Conservation (phyloP, 2,113 vertebrate genomes). For the Nettapus auritus region DNA sequence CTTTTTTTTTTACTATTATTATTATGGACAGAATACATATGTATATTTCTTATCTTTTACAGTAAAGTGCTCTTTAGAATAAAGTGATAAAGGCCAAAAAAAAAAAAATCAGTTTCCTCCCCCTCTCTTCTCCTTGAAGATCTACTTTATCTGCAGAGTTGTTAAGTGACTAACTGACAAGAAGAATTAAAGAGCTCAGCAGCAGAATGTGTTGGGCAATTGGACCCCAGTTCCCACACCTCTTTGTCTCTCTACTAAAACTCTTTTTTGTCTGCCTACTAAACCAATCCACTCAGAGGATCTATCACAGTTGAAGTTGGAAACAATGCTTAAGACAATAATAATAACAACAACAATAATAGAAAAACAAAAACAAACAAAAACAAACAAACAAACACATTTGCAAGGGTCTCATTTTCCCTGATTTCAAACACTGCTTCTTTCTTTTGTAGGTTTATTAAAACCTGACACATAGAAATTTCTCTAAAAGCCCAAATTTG, state of each 20-base stretch:
- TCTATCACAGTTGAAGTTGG: background rate
- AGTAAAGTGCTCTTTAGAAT: conserved; percentile 49
- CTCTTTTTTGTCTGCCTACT: background rate
- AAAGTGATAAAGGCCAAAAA: conserved; percentile 47
- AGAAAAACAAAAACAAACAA: background rate
- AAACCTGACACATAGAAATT: background rate
- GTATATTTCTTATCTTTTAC: background rate
- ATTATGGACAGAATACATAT: background rate
- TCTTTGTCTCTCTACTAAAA: background rate
- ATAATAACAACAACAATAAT: background rate
- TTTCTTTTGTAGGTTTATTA: background rate
- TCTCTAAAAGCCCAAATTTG: background rate
- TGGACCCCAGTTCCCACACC: background rate
- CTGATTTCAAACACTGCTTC: background rate
- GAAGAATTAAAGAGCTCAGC: conserved; percentile 63
- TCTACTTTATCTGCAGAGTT: conserved; percentile 58
- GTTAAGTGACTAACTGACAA: conserved; percentile 68
- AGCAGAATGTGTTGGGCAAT: conserved; percentile 34
- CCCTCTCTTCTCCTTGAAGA: background rate
- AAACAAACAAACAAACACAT: background rate
- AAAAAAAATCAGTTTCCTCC: conserved; percentile 12
- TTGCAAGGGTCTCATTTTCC: background rate
- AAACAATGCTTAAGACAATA: background rate
- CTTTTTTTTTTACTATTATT: background rate
- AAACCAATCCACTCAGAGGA: background rate